A percentile compares a stretch with the other conserved stretches of the same genome.
Conservation (phyloP, 2,113 vertebrate genomes). For the Anseranas semipalmata region DNA sequence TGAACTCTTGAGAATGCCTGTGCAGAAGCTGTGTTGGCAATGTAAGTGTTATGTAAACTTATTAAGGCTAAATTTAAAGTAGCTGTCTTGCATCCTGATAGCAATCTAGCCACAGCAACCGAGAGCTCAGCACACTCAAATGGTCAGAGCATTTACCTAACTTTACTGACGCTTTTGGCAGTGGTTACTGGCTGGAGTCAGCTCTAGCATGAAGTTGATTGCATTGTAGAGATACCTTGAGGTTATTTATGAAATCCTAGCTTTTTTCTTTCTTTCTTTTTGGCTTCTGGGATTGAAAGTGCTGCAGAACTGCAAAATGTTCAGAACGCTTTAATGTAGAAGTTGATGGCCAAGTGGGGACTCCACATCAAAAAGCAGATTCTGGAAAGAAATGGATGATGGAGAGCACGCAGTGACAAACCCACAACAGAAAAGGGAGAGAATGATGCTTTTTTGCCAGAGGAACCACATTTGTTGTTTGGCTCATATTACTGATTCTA, state of each 20-base stretch:
- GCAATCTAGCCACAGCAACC: not conserved
- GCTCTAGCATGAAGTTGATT: not conserved
- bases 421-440: conserved; percentile 70
- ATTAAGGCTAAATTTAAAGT: not conserved
- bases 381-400: conserved; percentile 65
- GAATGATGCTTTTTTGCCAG: conserved; percentile 56
- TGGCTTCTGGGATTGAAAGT: not conserved
- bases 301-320: not conserved
- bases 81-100: not conserved
- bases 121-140: not conserved
- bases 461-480: conserved; percentile 71
- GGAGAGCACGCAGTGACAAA: conserved; percentile 65
- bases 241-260: conserved; percentile 39
- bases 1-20: not conserved
- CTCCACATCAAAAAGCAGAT: conserved; percentile 62
- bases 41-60: not conserved
- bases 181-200: not conserved
- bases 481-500: conserved; percentile 63
- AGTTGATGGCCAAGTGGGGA: conserved; percentile 38
- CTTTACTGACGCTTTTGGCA: not conserved
- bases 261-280: not conserved
- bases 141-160: not conserved
- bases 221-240: not conserved
- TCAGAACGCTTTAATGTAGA: conserved; percentile 18
- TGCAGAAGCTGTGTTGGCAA: not conserved